A percentile compares a stretch with the other conserved stretches of the same genome.
Evolutionary conservation across 2,113 vertebrate species (phyloP).

Genomic region (Theristicus caerulescens): DNA sequence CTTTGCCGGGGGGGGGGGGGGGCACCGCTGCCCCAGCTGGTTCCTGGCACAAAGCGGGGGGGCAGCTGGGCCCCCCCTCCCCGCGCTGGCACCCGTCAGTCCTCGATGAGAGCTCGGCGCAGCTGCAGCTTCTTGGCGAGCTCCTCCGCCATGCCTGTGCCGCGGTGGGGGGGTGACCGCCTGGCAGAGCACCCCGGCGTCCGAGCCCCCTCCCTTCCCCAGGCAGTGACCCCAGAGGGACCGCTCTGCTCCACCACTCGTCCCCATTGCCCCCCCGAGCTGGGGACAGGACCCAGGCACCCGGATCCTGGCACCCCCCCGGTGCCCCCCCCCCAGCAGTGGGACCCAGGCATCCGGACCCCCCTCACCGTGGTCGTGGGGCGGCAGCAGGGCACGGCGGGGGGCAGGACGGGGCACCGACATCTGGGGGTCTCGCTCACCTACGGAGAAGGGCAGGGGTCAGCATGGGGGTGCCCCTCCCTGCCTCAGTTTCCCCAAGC

Average conservation of each 20-base stretch:
- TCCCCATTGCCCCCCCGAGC: not conserved
- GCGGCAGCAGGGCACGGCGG: not conserved
- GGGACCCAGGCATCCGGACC: not conserved
- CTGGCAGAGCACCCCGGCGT: not conserved
- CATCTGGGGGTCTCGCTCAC: not conserved
- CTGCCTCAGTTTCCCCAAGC: not conserved
- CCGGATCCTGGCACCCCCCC: not conserved
- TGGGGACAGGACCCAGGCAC: not conserved
- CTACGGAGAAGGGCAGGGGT: not conserved
- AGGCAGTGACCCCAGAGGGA: too few relatives aligned
- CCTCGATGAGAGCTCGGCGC: not conserved
- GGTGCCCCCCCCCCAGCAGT: too few relatives aligned
- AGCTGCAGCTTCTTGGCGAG: conserved; percentile 66
- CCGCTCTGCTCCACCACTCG: too few relatives aligned
- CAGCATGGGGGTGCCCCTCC: too few relatives aligned
- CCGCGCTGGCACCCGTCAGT: not conserved
- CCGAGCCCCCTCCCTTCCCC: too few relatives aligned
- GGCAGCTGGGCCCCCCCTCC: not conserved
- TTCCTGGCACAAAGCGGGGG: not conserved
- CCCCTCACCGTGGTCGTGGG: not conserved
- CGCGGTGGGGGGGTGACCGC: too few relatives aligned
- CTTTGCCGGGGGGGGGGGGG: too few relatives aligned
- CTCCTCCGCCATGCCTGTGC: conserved; percentile 62
- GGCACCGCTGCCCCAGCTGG: not conserved
- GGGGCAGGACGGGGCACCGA: accelerated